Conservation (phyloP, 2,797 vertebrate genomes). For the Chaetophractus vellerosus region DNA sequence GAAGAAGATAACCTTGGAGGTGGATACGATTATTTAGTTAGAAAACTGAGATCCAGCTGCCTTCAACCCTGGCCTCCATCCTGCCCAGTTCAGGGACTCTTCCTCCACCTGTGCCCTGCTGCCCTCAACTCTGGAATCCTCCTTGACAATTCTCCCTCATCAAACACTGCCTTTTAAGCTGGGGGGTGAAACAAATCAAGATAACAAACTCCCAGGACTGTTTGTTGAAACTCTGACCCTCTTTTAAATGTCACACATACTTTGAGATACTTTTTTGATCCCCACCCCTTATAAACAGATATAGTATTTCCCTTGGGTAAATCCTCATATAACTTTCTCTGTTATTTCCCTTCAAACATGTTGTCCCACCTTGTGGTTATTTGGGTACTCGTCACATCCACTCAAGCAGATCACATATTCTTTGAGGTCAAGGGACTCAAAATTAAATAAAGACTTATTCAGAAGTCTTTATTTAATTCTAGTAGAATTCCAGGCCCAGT, state of each 20-base stretch:
- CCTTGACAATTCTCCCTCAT: background rate
- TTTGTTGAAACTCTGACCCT: background rate
- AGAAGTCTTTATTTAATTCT: constrained; percentile 42
- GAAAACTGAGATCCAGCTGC: background rate
- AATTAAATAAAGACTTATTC: too few species aligned
- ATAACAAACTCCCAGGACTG: background rate
- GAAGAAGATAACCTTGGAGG: background rate
- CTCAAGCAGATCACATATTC: background rate
- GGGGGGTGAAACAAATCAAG: background rate
- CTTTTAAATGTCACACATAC: background rate
- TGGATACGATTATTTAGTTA: background rate
- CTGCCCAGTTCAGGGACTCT: background rate
- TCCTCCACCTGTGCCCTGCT: background rate
- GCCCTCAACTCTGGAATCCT: background rate
- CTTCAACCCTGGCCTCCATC: background rate
- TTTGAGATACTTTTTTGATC: constrained; percentile 5
- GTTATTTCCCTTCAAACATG: background rate
- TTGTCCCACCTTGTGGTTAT: background rate
- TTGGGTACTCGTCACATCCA: background rate
- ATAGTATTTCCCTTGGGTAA: background rate
- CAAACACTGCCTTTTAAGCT: background rate
- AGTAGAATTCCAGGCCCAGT: background rate
- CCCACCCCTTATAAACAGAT: background rate
- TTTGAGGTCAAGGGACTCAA: background rate
- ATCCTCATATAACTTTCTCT: background rate